These are phyloP conservation scores for Mobula hypostoma DNA, from an alignment of 2,113 vertebrate genomes.

Conservation along the genomic window DNA sequence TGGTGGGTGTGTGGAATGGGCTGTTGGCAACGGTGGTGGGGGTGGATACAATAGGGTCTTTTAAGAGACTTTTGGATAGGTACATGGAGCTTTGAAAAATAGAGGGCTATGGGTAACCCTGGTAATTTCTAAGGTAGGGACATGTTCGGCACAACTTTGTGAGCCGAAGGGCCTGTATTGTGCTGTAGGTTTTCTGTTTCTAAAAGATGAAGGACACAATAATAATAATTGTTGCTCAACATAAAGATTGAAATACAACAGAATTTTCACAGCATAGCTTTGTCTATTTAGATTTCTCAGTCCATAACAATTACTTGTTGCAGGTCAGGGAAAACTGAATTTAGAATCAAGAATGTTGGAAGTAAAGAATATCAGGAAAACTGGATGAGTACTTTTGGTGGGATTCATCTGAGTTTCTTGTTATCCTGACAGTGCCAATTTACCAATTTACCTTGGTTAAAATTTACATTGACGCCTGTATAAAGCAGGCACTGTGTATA, in stretches of 20 bases:
- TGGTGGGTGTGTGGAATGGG: no score
- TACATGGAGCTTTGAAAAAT: no score
- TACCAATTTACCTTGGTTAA: not conserved
- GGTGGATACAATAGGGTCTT: no score
- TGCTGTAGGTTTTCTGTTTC: no score
- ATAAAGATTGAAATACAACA: not conserved
- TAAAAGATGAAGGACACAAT: no score
- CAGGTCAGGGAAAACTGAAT: not conserved
- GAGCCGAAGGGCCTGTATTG: no score
- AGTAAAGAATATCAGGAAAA: not conserved
- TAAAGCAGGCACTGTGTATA: not conserved
- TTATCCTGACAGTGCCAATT: not conserved
- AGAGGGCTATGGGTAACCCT: no score
- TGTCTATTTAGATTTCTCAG: not conserved
- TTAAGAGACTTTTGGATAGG: no score
- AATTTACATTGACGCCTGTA: not conserved
- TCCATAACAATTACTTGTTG: not conserved
- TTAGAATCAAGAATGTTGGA: not conserved
- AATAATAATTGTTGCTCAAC: not conserved
- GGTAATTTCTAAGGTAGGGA: no score
- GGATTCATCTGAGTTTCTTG: not conserved
- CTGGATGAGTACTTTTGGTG: not conserved
- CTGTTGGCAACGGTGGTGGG: no score
- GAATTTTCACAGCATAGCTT: not conserved
- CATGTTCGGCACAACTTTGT: no score